Base-by-base conservation (phyloP, 2,113 vertebrate species). In the Gallinago paraguaiae region DNA sequence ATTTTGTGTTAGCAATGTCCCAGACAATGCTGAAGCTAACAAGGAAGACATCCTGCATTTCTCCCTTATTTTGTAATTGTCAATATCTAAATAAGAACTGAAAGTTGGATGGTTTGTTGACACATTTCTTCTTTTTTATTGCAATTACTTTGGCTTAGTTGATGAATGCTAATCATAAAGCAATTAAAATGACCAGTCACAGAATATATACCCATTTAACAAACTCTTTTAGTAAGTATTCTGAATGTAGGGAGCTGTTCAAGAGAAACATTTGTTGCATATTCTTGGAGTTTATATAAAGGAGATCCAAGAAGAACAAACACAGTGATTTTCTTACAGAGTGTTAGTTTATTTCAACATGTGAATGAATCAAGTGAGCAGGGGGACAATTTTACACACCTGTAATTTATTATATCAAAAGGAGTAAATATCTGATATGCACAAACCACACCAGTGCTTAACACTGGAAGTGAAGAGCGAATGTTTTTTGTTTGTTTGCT, bases 301-400 rank as follows among this genome's bases (percentile, higher is more conserved):
- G 41, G 31, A 45, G 4, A 72, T 10, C 4, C 53, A 75, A 61
- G n/a, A n/a, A n/a, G 19, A 67, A 86, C 6, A 83, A 57, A 31
- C 27, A 56, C 0, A 1, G 5, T 59, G 1, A 1, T 86, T 57
- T 39, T 57, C 17, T 41, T 20, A 54, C 2, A 60, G 7, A 25
- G 2, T 45, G 4, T 17, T 35, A 76, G 7, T 59, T 80, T 65
- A 12, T 31, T 77, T 64, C 27, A 57, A 45, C 41, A 46, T 57
- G 6, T 0, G 0, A 33, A 39, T 9, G 35, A 64, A 56, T 23
- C 3, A 1, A 70, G 10, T 35, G 19, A 65, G 39, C 4, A 82
- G 13, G 1, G 10, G 5, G 2, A n/a, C 41, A 18, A 51, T 46
- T 83, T 68, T 48, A 59, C 15, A 64, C 37, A 57, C 5, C 2